Conservation (phyloP, 2,797 vertebrate genomes). For the Sebastes oblongus region DNA sequence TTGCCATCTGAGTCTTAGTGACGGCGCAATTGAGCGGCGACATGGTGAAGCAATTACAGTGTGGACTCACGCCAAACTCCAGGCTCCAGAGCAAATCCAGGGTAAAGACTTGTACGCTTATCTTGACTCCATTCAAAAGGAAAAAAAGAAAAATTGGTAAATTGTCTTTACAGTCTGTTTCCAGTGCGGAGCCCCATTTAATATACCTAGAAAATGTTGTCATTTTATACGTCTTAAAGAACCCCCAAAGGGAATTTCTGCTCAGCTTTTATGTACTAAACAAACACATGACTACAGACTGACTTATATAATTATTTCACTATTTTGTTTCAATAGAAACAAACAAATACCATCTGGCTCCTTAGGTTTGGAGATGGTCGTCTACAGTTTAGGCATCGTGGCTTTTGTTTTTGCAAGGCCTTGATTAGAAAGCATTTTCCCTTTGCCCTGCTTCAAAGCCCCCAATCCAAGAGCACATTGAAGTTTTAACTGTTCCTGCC, state of each 20-base stretch:
- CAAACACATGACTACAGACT: constrained; percentile 28
- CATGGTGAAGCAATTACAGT: constrained; percentile 71
- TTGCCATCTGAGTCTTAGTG: constrained; percentile 15
- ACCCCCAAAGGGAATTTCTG: constrained; percentile 1
- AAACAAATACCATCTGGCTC: constrained; percentile 67
- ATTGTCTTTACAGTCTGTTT: constrained; percentile 32
- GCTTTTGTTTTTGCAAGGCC: constrained; percentile 62
- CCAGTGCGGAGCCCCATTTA: constrained; percentile 44
- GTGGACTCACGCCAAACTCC: constrained; percentile 49
- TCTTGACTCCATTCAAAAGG: constrained; percentile 41
- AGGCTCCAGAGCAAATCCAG: constrained; percentile 58
- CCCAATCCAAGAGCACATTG: constrained; percentile 66
- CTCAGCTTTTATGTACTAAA: constrained; percentile 22
- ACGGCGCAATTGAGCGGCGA: constrained; percentile 34
- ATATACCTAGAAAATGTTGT: constrained; percentile 28
- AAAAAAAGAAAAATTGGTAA: constrained; percentile 4
- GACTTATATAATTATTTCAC: constrained; percentile 25
- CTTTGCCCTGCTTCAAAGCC: constrained; percentile 63
- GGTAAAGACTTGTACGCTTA: constrained; percentile 48
- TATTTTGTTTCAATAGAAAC: constrained; percentile 29
- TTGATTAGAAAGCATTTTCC: constrained; percentile 78
- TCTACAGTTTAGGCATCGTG: constrained; percentile 53
- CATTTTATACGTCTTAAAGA: constrained; percentile 25
- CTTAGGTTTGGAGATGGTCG: constrained; percentile 48
- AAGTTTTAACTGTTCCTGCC: constrained; percentile 71